phyloP scores from a whole-genome alignment of 2,797 vertebrate species.

The Scyliorhinus canicula region DNA sequence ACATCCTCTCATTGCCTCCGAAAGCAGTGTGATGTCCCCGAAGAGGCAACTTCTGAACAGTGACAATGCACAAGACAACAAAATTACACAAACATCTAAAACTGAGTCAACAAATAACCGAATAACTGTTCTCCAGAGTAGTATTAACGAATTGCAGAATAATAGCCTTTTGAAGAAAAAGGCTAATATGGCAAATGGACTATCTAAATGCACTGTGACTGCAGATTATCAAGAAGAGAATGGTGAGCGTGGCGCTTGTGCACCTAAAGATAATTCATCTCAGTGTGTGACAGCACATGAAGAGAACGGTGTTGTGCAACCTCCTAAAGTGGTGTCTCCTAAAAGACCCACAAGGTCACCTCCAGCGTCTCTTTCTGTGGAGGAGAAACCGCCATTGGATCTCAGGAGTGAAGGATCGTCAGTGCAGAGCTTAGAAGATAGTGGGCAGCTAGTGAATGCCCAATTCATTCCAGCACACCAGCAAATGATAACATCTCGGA shows the following conservation, averaged over 20 bases:
- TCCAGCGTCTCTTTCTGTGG: constrained; percentile 37
- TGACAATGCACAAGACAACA: neutral
- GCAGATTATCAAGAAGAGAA: constrained; percentile 50
- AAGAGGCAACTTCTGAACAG: constrained; percentile 52
- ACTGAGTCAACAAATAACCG: neutral
- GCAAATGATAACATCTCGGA: constrained; percentile 58
- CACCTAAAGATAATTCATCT: constrained; percentile 58
- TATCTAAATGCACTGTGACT: constrained; percentile 35
- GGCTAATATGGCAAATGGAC: constrained; percentile 50
- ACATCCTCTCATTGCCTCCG: constrained; percentile 48
- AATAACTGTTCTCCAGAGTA: constrained; percentile 8
- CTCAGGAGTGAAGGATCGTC: constrained; percentile 68
- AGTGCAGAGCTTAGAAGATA: constrained; percentile 69
- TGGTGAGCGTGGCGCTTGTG: constrained; percentile 45
- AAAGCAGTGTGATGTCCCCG: constrained; percentile 53
- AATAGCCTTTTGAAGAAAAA: constrained; percentile 56
- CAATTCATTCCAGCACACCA: constrained; percentile 60
- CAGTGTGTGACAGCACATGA: constrained; percentile 45
- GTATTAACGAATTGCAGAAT: constrained; percentile 51
- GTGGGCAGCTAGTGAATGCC: constrained; percentile 56
- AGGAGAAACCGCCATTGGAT: constrained; percentile 57
- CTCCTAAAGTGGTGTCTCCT: constrained; percentile 53
- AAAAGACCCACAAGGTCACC: constrained; percentile 51
- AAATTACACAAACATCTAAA: neutral
- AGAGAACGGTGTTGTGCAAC: constrained; percentile 56